Evolutionary conservation across 2,797 vertebrate species (phyloP).

Genomic region (Sebastes melanostomus): DNA sequence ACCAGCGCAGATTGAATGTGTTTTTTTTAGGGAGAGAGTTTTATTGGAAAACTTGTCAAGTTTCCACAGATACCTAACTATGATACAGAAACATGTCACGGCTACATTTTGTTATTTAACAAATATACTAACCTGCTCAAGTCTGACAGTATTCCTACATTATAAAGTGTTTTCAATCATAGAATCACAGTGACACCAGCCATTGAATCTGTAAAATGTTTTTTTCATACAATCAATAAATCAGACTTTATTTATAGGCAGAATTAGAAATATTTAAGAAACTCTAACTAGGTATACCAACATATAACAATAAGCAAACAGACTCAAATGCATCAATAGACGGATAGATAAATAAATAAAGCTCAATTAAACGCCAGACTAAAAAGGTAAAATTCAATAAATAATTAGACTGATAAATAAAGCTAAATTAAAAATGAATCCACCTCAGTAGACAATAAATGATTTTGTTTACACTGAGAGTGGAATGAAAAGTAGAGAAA

Average conservation of each 20-base stretch:
- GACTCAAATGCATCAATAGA: too few species aligned
- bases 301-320: too few species aligned
- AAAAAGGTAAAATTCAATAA: too few species aligned
- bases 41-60: background rate
- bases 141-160: background rate
- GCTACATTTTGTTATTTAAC: background rate
- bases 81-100: background rate
- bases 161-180: background rate
- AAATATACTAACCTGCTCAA: background rate
- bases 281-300: too few species aligned
- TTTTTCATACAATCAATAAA: background rate
- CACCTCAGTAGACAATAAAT: too few species aligned
- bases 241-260: too few species aligned
- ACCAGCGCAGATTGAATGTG: background rate
- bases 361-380: too few species aligned
- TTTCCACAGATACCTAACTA: background rate
- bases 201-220: background rate
- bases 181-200: background rate
- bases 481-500: background rate
- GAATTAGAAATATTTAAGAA: too few species aligned
- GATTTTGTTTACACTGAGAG: too few species aligned
- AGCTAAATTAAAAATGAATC: too few species aligned
- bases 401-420: too few species aligned
- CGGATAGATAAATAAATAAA: too few species aligned
- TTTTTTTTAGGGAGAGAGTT: background rate